phyloP scores from a whole-genome alignment of 92 coral and sea anemone species.

The Blastomussa wellsi region DNA sequence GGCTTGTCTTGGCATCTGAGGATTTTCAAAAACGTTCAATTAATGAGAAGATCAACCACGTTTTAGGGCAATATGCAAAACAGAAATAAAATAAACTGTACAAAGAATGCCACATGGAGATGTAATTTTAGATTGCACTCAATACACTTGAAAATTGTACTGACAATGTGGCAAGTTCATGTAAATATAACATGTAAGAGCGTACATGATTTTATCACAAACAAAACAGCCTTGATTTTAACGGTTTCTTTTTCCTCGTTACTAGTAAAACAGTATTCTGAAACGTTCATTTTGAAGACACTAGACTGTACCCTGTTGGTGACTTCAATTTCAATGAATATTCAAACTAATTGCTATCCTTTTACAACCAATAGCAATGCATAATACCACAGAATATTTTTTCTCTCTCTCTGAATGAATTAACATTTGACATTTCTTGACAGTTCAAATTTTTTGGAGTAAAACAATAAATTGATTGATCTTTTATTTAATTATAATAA shows the following conservation, averaged over 20 bases:
- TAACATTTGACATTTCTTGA: constrained; percentile 20
- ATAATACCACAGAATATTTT: constrained; percentile 10
- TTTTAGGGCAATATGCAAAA: background rate
- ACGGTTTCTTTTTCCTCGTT: constrained; percentile 8
- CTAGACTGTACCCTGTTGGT: background rate
- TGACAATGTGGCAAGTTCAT: background rate
- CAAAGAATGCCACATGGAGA: constrained; percentile 33
- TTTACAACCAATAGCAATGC: constrained; percentile 30
- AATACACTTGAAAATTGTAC: background rate
- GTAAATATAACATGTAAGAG: background rate
- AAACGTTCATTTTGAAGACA: constrained; percentile 2
- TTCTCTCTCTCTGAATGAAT: constrained; percentile 10
- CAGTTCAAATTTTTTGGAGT: background rate
- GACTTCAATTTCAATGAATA: constrained; percentile 27
- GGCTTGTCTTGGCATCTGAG: constrained; percentile 94
- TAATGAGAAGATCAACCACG: background rate
- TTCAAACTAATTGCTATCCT: constrained; percentile 27
- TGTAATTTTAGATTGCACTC: constrained; percentile 11
- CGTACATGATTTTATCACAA: constrained; percentile 26
- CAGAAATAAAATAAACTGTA: constrained; percentile 17
- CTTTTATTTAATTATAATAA: background rate
- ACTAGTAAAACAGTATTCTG: background rate
- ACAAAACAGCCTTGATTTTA: constrained; percentile 26
- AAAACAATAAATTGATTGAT: background rate
- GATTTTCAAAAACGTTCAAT: background rate